Evolutionary conservation across 1,140 invertebrate species (phyloP).

Genomic region (Hirudo medicinalis): DNA sequence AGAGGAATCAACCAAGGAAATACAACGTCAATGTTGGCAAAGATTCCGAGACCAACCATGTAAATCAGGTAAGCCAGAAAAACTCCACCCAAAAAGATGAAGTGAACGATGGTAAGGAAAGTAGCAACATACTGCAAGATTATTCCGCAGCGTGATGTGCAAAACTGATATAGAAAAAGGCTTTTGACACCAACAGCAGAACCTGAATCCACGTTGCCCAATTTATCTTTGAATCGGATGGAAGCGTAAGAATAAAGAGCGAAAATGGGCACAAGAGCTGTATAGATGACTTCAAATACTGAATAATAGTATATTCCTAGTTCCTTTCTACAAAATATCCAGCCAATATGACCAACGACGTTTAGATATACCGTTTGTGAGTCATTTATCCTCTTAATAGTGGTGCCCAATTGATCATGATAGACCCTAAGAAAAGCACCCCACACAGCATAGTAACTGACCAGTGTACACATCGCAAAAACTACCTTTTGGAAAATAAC

Average conservation of each 20-base stretch:
- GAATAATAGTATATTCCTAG: constrained; percentile 5
- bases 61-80: constrained; percentile 11
- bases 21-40: constrained; percentile 13
- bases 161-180: background rate
- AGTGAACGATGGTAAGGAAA: background rate
- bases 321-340: constrained; percentile 10
- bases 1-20: constrained; percentile 12
- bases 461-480: background rate
- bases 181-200: background rate
- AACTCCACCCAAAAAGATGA: constrained; percentile 6
- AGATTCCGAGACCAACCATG: constrained; percentile 7
- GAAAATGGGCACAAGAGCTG: background rate
- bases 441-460: constrained; percentile 7
- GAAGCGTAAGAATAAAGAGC: background rate
- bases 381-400: background rate
- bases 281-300: constrained; percentile 7
- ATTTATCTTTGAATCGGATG: constrained; percentile 4
- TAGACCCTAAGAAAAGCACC: background rate
- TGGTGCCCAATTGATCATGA: background rate
- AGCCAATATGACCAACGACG: constrained; percentile 11
- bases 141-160: background rate
- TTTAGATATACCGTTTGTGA: constrained; percentile 2
- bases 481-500: background rate
- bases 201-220: background rate
- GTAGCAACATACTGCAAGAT: background rate